Evolutionary conservation across 1,140 invertebrate genomes (phyloP), one percentile per base, ranked within the genome.

Genomic region (Zaprionus ghesquierei): DNA sequence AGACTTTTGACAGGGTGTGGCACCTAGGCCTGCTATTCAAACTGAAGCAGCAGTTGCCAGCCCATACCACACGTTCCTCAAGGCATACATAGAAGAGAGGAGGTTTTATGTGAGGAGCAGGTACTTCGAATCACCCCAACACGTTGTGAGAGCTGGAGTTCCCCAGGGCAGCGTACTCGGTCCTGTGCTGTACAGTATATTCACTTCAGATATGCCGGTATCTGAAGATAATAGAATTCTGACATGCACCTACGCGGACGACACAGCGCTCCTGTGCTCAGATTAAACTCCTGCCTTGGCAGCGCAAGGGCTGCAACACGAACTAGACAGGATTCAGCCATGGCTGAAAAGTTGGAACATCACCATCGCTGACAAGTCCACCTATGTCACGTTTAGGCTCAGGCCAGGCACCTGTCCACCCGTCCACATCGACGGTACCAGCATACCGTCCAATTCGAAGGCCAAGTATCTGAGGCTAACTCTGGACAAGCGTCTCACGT

Each of bases 21-120:
- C 60, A 62, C 35, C 23, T 31, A 49, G 46, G 46, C 2, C 22
- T 59, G n/a, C 56, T 59, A 9, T 23, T 8, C 12, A 59, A 59
- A n/a, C 33, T 59, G 13, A 59, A 59, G 9, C 8, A 8, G 5
- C 3, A 12, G 33, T 9, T 59, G 15, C 56, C 56, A 12, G n/a
- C 13, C 56, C 35, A 27, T 44, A 22, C 8, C 23, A 13, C 38
- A 23, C 23, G 33, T 23, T 41, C 6, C 41, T 62, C 3, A 46
- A 49, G 8, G 23, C 41, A 3, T 62, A 62, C n/a, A 0, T 50
- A 5, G 15, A 29, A 15, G 25, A 29, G 10, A 13, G 44, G 27
- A 23, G 9, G 13, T 62, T 62, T 18, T 23, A 33, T 31, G 41
- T 62, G n/a, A 62, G 46, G 6, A n/a, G 38, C 15, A 9, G 15